Evolutionary conservation across 2,888 invertebrate species (phyloP).

Genomic region (Formica aserva): DNA sequence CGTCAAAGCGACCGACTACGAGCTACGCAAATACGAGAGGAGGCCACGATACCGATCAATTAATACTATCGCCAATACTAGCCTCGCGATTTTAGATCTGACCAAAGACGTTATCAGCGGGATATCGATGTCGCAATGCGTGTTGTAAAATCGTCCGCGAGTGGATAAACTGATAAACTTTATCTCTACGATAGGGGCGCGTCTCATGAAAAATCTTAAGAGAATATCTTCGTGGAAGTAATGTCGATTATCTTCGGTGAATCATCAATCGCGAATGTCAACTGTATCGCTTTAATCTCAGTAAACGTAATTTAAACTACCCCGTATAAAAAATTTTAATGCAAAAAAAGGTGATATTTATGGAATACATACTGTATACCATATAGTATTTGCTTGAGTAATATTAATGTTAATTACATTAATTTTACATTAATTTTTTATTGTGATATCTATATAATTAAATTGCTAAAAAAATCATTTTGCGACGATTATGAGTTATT

Average conservation of each 20-base stretch:
- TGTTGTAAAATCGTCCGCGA: slow-evolving; percentile 58
- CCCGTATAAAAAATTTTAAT: slow-evolving; percentile 1
- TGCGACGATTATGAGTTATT: neutral
- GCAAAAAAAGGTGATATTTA: neutral
- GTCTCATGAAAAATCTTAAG: slow-evolving; percentile 6
- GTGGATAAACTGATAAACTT: slow-evolving; percentile 66
- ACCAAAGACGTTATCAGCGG: neutral
- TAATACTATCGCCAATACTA: slow-evolving; percentile 23
- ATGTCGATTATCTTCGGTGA: slow-evolving; percentile 22
- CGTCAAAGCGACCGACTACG: slow-evolving; percentile 33
- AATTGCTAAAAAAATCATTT: neutral
- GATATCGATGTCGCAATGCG: slow-evolving; percentile 54
- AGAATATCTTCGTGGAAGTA: slow-evolving; percentile 1
- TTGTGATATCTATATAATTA: neutral
- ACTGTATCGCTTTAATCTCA: neutral
- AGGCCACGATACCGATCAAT: slow-evolving; percentile 23
- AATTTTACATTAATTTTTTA: neutral
- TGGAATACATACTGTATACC: neutral
- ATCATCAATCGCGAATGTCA: neutral
- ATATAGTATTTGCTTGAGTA: neutral
- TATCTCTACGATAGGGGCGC: slow-evolving; percentile 43
- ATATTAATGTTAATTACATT: no score
- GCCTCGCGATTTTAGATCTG: neutral
- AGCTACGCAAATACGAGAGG: slow-evolving; percentile 4
- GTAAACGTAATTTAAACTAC: neutral